A percentile compares a stretch with the other conserved stretches of the same genome.
Conservation (phyloP, 2,113 vertebrate species). For the Esox niger region DNA sequence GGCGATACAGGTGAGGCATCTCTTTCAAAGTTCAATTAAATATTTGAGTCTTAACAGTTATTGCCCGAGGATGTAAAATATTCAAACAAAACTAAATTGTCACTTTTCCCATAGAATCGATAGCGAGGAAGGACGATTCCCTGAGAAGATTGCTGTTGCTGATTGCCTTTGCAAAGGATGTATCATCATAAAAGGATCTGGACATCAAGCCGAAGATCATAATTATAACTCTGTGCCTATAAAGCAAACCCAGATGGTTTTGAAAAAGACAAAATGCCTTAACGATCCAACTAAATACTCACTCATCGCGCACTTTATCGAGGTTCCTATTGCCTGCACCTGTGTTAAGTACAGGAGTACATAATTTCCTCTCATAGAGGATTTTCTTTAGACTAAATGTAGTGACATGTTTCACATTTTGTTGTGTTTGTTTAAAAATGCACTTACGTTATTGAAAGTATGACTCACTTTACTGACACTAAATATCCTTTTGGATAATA, state of each 20-base stretch:
- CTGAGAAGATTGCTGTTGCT: conserved; percentile 70
- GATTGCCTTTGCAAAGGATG: conserved; percentile 83
- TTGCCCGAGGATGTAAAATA: too few species aligned
- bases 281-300: neutral
- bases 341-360: conserved; percentile 65
- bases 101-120: conserved; percentile 55
- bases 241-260: conserved; percentile 72
- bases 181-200: conserved; percentile 54
- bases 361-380: conserved; percentile 24
- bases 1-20: conserved; percentile 70
- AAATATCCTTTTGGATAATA: conserved; percentile 31
- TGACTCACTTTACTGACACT: too few species aligned
- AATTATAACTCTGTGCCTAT: conserved; percentile 73
- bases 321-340: conserved; percentile 79
- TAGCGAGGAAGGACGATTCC: conserved; percentile 63
- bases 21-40: neutral
- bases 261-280: conserved; percentile 67
- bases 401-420: conserved; percentile 30
- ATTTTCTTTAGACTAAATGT: conserved; percentile 11
- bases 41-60: too few species aligned
- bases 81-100: neutral
- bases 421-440: conserved; percentile 68
- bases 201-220: neutral
- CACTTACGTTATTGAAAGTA: conserved; percentile 27
- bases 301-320: conserved; percentile 59